phyloP scores from a whole-genome alignment of 1,140 invertebrate genomes.

The Adelges cooleyi region DNA sequence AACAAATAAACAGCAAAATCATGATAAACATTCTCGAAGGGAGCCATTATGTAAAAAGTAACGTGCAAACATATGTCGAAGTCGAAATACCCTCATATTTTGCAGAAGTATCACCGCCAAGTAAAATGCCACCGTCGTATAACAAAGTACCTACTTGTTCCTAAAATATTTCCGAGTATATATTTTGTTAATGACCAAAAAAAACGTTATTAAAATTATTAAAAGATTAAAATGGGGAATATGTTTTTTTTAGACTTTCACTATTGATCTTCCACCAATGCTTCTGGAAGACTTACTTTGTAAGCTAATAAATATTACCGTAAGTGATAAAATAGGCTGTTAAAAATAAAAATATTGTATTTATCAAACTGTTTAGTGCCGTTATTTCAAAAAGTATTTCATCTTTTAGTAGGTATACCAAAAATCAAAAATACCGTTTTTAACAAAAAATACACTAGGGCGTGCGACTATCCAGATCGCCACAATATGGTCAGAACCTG shows the following conservation, averaged over 20 bases:
- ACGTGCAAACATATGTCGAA: neutral
- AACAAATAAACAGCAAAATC: slow-evolving; percentile 8
- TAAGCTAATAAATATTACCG: neutral
- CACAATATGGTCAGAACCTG: slow-evolving; percentile 22
- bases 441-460: neutral
- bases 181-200: neutral
- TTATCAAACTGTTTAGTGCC: no score
- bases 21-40: slow-evolving; percentile 10
- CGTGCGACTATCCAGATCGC: neutral
- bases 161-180: neutral
- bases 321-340: neutral
- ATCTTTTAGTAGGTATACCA: neutral
- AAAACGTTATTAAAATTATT: neutral
- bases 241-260: slow-evolving; percentile 1
- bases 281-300: neutral
- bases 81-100: slow-evolving; percentile 12
- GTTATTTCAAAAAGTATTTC: no score
- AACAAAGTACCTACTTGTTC: neutral
- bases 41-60: neutral
- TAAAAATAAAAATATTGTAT: neutral
- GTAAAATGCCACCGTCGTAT: neutral
- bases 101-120: neutral
- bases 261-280: slow-evolving; percentile 8
- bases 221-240: neutral
- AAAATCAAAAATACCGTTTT: neutral